Conservation (phyloP, 2,888 invertebrate genomes). For the Zaprionus bogoriensis region DNA sequence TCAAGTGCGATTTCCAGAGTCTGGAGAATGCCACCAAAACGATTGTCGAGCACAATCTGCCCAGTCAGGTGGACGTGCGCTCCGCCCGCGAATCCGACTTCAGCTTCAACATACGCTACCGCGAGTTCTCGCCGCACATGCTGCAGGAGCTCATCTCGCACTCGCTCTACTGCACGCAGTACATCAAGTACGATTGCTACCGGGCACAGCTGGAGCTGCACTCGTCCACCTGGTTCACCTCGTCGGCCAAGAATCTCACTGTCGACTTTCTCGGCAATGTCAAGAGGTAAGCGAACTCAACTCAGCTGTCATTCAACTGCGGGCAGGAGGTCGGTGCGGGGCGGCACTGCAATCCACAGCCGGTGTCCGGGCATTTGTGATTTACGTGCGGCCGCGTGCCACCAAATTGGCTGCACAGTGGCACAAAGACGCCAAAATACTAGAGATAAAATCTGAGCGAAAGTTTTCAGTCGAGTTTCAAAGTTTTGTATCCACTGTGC, state of each 20-base stretch:
- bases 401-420: constrained; percentile 22
- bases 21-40: constrained; percentile 93
- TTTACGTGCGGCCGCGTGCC: constrained; percentile 47
- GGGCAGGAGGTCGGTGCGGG: no score
- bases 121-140: constrained; percentile 96
- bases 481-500: no score
- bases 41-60: constrained; percentile 95
- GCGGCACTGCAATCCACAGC: background rate
- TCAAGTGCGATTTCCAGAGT: constrained; percentile 95
- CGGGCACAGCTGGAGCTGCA: constrained; percentile 93
- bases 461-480: no score
- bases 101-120: constrained; percentile 92
- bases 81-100: constrained; percentile 91
- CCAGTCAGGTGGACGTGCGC: constrained; percentile 94
- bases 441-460: no score
- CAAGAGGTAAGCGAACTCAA: constrained; percentile 85
- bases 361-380: constrained; percentile 35
- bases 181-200: constrained; percentile 94
- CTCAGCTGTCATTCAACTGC: constrained; percentile 35
- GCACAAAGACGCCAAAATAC: background rate
- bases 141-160: constrained; percentile 94
- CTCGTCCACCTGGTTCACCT: constrained; percentile 94
- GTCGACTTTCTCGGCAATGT: constrained; percentile 93
- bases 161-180: constrained; percentile 93
- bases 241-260: constrained; percentile 89